Evolutionary conservation across 2,888 invertebrate genomes (phyloP).

Genomic region (Eretmocerus hayati): DNA sequence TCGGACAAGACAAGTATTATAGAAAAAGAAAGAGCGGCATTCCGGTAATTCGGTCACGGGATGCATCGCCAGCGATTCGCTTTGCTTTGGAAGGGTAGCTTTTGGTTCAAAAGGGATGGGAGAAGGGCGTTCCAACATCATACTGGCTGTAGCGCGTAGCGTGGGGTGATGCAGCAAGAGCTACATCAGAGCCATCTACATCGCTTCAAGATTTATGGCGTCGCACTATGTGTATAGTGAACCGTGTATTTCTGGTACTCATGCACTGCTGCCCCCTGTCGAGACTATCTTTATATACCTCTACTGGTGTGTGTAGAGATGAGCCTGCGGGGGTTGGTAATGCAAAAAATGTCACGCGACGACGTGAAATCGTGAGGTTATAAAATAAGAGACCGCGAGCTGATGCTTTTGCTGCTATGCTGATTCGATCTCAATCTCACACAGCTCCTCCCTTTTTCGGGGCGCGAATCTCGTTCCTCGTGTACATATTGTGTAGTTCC

Average conservation of each 20-base stretch:
- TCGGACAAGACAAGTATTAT: no score
- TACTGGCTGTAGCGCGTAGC: slow-evolving; percentile 36
- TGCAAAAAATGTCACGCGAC: neutral
- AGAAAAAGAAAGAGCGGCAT: slow-evolving; percentile 34
- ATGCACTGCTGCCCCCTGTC: slow-evolving; percentile 39
- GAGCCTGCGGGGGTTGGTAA: no score
- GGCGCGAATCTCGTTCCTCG: no score
- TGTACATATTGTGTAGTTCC: no score
- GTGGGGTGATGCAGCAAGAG: slow-evolving; percentile 41
- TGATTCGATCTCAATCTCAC: slow-evolving; percentile 43
- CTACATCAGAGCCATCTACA: slow-evolving; percentile 48
- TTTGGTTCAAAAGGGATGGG: no score
- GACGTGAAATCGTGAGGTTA: neutral
- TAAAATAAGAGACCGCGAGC: neutral
- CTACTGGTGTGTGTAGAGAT: no score
- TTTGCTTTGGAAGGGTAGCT: no score
- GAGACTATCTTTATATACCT: slow-evolving; percentile 42
- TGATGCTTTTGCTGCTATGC: no score
- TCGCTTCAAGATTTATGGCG: slow-evolving; percentile 44
- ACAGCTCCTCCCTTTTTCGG: no score
- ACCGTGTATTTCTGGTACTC: neutral
- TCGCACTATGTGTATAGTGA: slow-evolving; percentile 10
- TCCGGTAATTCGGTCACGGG: slow-evolving; percentile 40
- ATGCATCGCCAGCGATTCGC: slow-evolving; percentile 12
- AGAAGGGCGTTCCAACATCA: slow-evolving; percentile 25